Base-by-base conservation (phyloP, 1,140 invertebrate genomes). In the Microplitis mediator region DNA sequence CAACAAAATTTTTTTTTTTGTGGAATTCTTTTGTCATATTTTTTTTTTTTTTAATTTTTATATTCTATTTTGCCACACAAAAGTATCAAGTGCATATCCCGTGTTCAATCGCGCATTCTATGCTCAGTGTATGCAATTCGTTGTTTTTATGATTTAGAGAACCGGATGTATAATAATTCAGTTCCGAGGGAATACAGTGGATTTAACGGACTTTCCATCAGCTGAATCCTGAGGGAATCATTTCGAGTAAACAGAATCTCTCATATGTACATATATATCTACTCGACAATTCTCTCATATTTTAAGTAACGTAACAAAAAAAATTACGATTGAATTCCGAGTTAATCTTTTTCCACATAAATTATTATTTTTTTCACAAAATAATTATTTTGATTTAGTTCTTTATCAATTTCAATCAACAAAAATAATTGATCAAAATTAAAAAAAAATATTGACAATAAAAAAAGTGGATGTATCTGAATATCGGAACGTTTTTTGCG, bases 121-220 rank as follows among this genome's bases (percentile, higher is more conserved):
- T 32, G 8, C 31, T 32, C 31, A 8, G 11, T 31, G 14, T 31
- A 61, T 31, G 58, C 58, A 32, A 61, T 61, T 61, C 58, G 58
- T 61, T 61, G 31, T 61, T 61, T 61, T 61, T 61, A 61, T 61
- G 58, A 61, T 61, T 61, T 61, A 61, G 58, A 32, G 31, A 61
- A 32, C 31, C 58, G 16, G 58, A 3, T 61, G 31, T 61, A 61
- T 11, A 61, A 34, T 61, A 32, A 35, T 61, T 61, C 23, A 61
- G 58, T 32, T 31, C 14, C 31, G 58, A 61, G 58, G 5, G 58
- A 23, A 23, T 23, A 23, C 5, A 32, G 31, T 31, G 58, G 11
- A 61, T 32, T 3, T 11, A 45, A 61, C 58, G 58, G 31, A 23
- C 58, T 31, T 23, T 61, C 23, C 58, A 61, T 61, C 58, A 61